Evolutionary conservation across 2,888 invertebrate genomes (phyloP), one percentile per base, ranked within the genome.

Genomic region (Sinohyriopsis cumingii): DNA sequence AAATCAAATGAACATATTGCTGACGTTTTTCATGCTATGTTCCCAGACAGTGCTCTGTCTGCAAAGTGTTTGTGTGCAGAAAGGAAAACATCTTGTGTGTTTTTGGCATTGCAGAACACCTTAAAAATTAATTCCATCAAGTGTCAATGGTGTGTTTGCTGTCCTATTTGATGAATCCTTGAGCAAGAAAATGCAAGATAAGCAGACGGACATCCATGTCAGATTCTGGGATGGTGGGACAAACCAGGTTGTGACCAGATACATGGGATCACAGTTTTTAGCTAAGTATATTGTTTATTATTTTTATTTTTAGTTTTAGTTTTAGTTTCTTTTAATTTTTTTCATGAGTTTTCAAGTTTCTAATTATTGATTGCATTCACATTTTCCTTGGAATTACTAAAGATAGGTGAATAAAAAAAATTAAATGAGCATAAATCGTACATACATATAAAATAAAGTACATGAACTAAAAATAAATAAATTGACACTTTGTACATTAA

Each of bases 171-270:
- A 77, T 62, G 78, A 78, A 59, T 64, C 25, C 15, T 68, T 77
- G 15, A 80, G 77, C 28, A 71, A 73, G 25, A 71, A 77, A 63
- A 67, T 69, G 60, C 77, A 80, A 55, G 54, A 63, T 54, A 80
- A 80, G 63, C 77, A 80, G 55, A 75, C 78, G 77, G 78, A 76
- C 63, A 45, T 80, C 3, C 73, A 75, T 69, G 57, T 80, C 15
- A 12, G 73, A 12, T 79, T 68, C 57, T 73, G 75, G 73, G 61
- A 74, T 19, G 56, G n/a, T 33, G 66, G 70, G 1, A 62, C 56
- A 3, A 56, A 67, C 4, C 25, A 66, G 18, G 74, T 77, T 22
- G 61, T 53, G 12, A 73, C 73, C 33, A 63, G 72, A 55, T 80
- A 77, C 65, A 66, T 70, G 5, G 62, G 68, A 5, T 75, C 75